Conservation (phyloP, 2,113 vertebrate genomes). For the Talpa occidentalis region DNA sequence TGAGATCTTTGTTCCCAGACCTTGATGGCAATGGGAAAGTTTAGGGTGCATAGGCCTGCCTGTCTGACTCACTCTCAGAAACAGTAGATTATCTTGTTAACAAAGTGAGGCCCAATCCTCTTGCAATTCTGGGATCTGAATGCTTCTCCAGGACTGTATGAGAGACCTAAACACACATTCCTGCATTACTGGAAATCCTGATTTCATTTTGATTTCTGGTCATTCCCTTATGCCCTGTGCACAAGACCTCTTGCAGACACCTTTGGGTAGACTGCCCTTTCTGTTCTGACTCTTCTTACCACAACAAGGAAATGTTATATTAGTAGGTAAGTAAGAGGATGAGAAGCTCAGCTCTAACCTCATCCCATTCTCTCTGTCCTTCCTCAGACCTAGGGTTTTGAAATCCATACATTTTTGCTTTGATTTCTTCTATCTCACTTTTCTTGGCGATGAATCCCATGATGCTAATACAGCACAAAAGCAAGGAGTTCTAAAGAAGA, state of each 20-base stretch:
- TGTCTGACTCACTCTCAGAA: background rate
- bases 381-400: background rate
- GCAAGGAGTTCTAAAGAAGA: background rate
- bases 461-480: background rate
- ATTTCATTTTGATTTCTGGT: too few relatives aligned
- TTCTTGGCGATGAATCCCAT: background rate
- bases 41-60: background rate
- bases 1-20: background rate
- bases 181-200: background rate
- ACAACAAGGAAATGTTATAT: background rate
- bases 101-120: background rate
- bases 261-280: background rate
- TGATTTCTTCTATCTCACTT: background rate
- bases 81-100: background rate
- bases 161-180: background rate
- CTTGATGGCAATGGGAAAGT: background rate
- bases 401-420: background rate
- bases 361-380: background rate
- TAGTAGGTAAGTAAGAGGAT: background rate
- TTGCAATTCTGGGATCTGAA: background rate
- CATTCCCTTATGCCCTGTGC: too few relatives aligned
- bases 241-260: background rate
- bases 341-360: background rate
- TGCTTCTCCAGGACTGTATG: background rate
- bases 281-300: background rate